Percentiles rank a stretch among this genome's conserved stretches.
phyloP scores from a whole-genome alignment of 2,797 vertebrate species.

The Trichosurus vulpecula region DNA sequence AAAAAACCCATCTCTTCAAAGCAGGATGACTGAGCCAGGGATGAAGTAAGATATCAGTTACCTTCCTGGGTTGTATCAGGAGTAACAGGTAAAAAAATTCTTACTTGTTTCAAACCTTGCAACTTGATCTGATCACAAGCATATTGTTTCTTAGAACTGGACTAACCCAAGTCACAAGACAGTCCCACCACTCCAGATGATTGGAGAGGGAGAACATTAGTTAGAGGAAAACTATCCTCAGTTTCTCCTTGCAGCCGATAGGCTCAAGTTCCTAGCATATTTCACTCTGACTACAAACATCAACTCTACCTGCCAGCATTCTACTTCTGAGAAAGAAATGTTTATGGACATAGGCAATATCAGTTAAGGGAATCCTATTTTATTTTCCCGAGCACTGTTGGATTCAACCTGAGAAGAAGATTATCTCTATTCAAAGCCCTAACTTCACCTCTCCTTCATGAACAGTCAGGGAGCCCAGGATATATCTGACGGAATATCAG shows the following conservation, averaged over 20 bases:
- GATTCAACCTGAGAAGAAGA: background rate
- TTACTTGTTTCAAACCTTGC: conserved; percentile 20
- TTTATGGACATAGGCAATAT: conserved; percentile 24
- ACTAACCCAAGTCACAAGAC: conserved; percentile 58
- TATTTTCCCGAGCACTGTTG: conserved; percentile 4
- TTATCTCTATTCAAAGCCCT: background rate
- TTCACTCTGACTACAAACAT: conserved; percentile 31
- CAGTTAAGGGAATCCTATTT: conserved; percentile 19
- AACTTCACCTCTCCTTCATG: conserved; percentile 20
- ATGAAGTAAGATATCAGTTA: conserved; percentile 40
- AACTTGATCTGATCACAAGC: conserved; percentile 31
- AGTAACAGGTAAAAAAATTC: background rate
- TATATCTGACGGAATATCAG: background rate
- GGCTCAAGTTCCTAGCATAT: conserved; percentile 24
- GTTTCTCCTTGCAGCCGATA: background rate
- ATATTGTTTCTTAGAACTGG: conserved; percentile 51
- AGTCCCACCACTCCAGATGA: conserved; percentile 47
- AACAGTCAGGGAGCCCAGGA: conserved; percentile 24
- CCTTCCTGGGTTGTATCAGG: conserved; percentile 12
- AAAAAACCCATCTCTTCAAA: conserved; percentile 15
- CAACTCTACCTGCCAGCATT: background rate
- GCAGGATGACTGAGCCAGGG: conserved; percentile 38
- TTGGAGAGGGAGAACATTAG: conserved; percentile 31
- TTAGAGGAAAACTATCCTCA: background rate
- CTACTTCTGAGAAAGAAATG: conserved; percentile 6